A percentile compares a stretch with the other conserved stretches of the same genome.
These are phyloP conservation scores for Tipula unca DNA, from an alignment of 2,888 invertebrate genomes.

Conservation along the genomic window DNA sequence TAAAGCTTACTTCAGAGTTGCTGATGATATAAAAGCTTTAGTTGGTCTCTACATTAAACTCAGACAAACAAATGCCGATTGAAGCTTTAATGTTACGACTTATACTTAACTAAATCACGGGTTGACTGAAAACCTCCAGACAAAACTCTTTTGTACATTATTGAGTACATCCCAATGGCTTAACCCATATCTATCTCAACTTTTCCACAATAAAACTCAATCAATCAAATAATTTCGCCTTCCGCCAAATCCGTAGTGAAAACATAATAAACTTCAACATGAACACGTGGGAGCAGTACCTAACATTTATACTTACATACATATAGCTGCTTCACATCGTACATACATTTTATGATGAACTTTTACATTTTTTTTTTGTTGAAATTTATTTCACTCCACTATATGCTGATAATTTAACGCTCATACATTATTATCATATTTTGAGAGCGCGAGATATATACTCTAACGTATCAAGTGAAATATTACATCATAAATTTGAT, in stretches of 20 bases:
- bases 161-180: too few species aligned
- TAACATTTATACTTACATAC: background rate
- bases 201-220: background rate
- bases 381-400: background rate
- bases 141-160: too few species aligned
- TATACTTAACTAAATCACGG: too few species aligned
- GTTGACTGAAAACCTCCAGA: too few species aligned
- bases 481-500: constrained; percentile 8
- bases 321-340: background rate
- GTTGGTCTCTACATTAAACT: too few species aligned
- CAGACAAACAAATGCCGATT: too few species aligned
- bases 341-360: background rate
- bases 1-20: too few species aligned
- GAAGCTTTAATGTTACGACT: too few species aligned
- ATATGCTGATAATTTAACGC: background rate
- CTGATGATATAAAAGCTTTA: too few species aligned
- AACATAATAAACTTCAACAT: background rate
- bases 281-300: background rate
- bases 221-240: background rate
- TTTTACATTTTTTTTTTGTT: background rate
- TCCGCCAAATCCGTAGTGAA: background rate
- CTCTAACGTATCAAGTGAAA: background rate
- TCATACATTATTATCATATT: constrained; percentile 8
- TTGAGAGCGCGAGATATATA: background rate
- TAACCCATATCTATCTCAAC: background rate